These are phyloP conservation scores for Nematostella vectensis DNA, from an alignment of 92 coral and sea anemone species.

Conservation along the genomic window DNA sequence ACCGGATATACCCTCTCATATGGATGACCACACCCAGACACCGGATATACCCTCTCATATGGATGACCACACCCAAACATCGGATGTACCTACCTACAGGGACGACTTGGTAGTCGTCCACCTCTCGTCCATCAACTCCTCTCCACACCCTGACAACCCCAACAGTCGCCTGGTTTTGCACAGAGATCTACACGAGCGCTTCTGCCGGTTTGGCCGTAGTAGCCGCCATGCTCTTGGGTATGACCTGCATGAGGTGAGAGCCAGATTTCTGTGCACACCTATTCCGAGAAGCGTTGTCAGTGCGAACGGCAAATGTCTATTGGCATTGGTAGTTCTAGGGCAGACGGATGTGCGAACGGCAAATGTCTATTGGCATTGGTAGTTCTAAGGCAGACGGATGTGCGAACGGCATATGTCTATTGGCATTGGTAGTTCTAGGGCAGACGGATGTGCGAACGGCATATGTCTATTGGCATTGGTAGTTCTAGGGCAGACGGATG, in stretches of 20 bases:
- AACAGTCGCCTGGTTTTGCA: slow-evolving; percentile 61
- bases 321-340: no score
- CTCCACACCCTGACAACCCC: slow-evolving; percentile 90
- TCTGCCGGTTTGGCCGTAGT: slow-evolving; percentile 67
- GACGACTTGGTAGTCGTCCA: slow-evolving; percentile 71
- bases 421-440: no score
- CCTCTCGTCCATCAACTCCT: slow-evolving; percentile 49
- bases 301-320: no score
- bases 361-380: no score
- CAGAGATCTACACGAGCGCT: slow-evolving; percentile 58
- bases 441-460: no score
- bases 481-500: no score
- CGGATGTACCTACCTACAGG: not conserved
- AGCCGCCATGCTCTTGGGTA: slow-evolving; percentile 76
- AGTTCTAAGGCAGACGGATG: no score
- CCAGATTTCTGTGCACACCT: no score
- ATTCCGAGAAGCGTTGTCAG: no score
- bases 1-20: slow-evolving; percentile 2
- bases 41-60: not conserved
- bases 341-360: no score
- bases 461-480: no score
- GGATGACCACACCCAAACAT: not conserved
- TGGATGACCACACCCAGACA: not conserved
- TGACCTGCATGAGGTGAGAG: slow-evolving; percentile 42
- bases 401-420: no score